Base-by-base conservation (phyloP, 2,113 vertebrate species). In the Coryphaenoides rupestris region DNA sequence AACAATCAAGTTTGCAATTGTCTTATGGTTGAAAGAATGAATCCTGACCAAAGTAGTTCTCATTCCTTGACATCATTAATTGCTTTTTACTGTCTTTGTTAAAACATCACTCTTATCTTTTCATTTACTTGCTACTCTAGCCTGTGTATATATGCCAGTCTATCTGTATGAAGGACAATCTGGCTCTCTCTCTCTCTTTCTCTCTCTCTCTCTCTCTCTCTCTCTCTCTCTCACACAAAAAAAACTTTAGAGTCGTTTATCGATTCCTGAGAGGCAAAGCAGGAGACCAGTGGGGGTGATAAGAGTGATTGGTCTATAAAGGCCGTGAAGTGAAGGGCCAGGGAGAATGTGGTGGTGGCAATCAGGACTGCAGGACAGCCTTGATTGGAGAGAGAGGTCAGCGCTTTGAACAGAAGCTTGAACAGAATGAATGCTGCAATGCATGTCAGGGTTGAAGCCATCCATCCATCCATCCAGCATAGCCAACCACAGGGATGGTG, bases 201-300 rank as follows among this genome's bases (percentile, higher is more conserved):
- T 16, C 3, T 16, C 3, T 26, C 26, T 24, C 5, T 61, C 16
- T 24, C 4, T 50, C 45, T 21, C 4, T 67, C 19, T 24, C 45
- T 55, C 63, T 19, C 62, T 61, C 65, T 54, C n/a, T 33, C 49
- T 58, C 47, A 22, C 47, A 19, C 60, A 15, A 45, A n/a, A 16
- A 46, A 19, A 46, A 75, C 6, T 1, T 19, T 19, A 12, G 55
- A 12, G 49, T 72, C 55, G 73, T 76, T 63, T 76, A 87, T 86
- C 82, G 80, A 88, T 86, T 74, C 21, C 49, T 55, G 46, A 59
- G 70, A 79, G 63, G 74, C 62, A 61, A 54, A 73, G 55, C 65
- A 13, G 21, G 70, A 74, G 77, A 75, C 75, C 74, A n/a, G 62
- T 45, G 80, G 75, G 80, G 79, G 26, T 66, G 40, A 54, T 21